Evolutionary conservation across 2,113 vertebrate genomes (phyloP).

Genomic region (Centropus unirufus): DNA sequence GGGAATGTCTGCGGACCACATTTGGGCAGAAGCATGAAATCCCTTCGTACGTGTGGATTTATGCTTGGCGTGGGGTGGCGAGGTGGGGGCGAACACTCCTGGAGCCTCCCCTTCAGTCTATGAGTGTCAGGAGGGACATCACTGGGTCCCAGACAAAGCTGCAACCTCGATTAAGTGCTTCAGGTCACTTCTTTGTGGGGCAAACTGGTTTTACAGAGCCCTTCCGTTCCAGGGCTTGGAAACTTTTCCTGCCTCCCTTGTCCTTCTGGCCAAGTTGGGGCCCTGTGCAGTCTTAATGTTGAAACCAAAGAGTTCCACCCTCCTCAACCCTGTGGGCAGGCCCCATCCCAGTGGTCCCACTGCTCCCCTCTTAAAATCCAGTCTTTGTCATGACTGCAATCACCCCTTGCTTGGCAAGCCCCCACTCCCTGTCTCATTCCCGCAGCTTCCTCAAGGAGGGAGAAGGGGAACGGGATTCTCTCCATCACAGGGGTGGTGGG

Average conservation of each 20-base stretch:
- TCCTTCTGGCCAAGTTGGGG: background rate
- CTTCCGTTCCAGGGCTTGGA: background rate
- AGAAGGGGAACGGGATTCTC: too few relatives aligned
- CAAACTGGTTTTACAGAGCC: too few relatives aligned
- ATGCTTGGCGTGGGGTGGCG: too few relatives aligned
- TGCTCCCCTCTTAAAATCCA: background rate
- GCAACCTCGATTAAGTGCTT: background rate
- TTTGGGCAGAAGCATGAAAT: background rate
- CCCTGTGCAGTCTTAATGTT: background rate
- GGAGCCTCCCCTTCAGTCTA: too few relatives aligned
- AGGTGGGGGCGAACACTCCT: background rate
- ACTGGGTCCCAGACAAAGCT: background rate
- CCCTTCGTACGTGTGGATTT: accelerated
- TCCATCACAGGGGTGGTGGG: accelerated
- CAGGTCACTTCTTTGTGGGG: background rate
- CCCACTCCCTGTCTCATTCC: too few relatives aligned
- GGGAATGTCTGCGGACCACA: accelerated
- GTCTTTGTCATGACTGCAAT: background rate
- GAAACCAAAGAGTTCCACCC: slow-evolving; percentile 46
- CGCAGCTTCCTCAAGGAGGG: background rate
- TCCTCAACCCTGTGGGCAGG: background rate
- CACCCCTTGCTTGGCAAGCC: background rate
- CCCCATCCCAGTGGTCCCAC: background rate
- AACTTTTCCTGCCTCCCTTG: background rate
- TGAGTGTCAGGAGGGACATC: accelerated